Conservation (phyloP, 92 coral and sea anemone genomes). For the Metridium senile region DNA sequence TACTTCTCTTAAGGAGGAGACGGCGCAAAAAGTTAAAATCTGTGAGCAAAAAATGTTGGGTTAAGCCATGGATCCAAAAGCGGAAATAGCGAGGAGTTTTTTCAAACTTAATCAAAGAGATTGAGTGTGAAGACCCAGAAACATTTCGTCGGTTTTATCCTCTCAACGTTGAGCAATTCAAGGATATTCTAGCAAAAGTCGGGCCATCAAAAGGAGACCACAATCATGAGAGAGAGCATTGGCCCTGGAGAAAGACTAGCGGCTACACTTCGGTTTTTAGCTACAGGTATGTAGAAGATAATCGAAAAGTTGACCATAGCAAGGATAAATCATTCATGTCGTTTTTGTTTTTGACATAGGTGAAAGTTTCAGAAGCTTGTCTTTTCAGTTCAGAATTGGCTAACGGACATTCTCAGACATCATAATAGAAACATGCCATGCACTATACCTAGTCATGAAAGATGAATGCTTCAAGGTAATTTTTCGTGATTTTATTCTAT, state of each 20-base stretch:
- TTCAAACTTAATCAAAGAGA: conserved; percentile 23
- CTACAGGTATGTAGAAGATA: conserved; percentile 28
- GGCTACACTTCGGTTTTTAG: conserved; percentile 45
- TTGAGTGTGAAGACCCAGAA: conserved; percentile 34
- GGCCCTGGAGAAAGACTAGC: conserved; percentile 55
- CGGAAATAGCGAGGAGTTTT: conserved; percentile 29
- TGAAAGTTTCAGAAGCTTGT: conserved; percentile 32
- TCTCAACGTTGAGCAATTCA: conserved; percentile 25
- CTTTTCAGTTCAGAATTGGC: conserved; percentile 38
- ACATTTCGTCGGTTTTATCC: conserved; percentile 43
- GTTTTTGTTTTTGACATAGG: background rate
- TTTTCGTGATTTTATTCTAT: too few species aligned
- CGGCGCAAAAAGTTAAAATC: background rate
- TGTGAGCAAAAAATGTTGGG: background rate
- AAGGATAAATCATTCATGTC: background rate
- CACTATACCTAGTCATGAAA: conserved; percentile 10
- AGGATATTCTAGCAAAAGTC: conserved; percentile 27
- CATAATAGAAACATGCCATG: conserved; percentile 25
- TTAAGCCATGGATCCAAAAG: conserved; percentile 28
- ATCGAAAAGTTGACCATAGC: background rate
- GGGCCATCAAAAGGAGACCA: conserved; percentile 28
- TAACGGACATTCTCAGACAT: conserved; percentile 28
- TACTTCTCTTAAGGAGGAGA: background rate
- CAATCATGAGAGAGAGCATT: conserved; percentile 46
- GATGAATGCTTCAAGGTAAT: conserved; percentile 33